Conservation (phyloP, 2,113 vertebrate genomes). For the Muntiacus reevesi region DNA sequence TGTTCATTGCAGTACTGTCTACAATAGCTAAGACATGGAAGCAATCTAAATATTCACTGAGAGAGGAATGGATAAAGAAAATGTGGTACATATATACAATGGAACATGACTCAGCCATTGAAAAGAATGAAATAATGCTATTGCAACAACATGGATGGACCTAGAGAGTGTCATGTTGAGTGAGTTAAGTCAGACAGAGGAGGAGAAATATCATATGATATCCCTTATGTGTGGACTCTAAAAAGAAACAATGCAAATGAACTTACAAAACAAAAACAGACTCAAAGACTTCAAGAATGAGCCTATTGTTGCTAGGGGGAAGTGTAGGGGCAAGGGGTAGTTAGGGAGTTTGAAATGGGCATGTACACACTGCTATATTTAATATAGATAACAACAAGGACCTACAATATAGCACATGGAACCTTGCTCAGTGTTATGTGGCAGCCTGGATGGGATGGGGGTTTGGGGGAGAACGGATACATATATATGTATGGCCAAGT, state of each 20-base stretch:
- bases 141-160: neutral
- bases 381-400: neutral
- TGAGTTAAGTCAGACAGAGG: neutral
- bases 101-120: neutral
- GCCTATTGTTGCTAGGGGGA: neutral
- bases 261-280: neutral
- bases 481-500: neutral
- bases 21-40: neutral
- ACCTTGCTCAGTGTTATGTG: neutral
- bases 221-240: neutral
- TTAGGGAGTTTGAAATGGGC: neutral
- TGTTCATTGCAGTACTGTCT: neutral
- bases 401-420: neutral
- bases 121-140: neutral
- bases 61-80: neutral
- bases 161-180: neutral
- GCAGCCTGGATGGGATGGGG: neutral
- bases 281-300: neutral
- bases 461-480: neutral
- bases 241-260: neutral
- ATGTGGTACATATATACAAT: neutral
- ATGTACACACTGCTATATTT: neutral
- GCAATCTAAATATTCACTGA: neutral
- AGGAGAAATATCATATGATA: neutral
- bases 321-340: neutral